These are phyloP conservation scores for Sciaenops ocellatus DNA, from an alignment of 2,797 vertebrate genomes.

Conservation along the genomic window DNA sequence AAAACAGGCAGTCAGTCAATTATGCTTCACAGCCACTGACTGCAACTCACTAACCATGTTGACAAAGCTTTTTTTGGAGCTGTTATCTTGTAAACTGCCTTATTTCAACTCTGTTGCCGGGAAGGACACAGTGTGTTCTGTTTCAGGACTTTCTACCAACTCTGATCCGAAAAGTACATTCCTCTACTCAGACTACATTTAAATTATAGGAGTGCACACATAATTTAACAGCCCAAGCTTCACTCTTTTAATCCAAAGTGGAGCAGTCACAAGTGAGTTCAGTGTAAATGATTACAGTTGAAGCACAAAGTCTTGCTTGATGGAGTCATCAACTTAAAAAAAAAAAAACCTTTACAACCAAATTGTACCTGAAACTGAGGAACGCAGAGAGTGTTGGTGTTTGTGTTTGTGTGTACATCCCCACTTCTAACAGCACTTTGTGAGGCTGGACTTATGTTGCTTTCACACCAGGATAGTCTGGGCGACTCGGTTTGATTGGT, in stretches of 20 bases:
- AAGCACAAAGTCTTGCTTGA: background rate
- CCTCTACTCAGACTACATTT: background rate
- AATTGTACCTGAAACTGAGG: background rate
- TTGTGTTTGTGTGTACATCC: no score
- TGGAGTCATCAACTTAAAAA: background rate
- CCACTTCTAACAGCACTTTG: background rate
- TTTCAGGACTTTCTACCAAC: background rate
- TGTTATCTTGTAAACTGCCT: background rate
- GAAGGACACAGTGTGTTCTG: constrained; percentile 4
- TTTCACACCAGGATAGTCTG: no score
- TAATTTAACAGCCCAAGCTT: background rate
- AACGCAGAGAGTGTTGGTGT: background rate
- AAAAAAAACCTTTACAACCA: background rate
- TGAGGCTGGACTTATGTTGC: background rate
- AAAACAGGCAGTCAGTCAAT: background rate
- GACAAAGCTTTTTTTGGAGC: background rate
- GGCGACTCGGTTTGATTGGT: no score
- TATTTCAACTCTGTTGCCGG: background rate
- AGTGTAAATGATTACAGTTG: background rate
- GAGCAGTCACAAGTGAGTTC: background rate
- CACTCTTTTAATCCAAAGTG: background rate
- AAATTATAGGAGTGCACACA: constrained; percentile 1
- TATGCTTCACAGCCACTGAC: background rate
- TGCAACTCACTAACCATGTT: background rate
- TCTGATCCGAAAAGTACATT: background rate